These are phyloP conservation scores for Malurus cyaneus DNA, from an alignment of 2,113 vertebrate species.

Conservation along the genomic window DNA sequence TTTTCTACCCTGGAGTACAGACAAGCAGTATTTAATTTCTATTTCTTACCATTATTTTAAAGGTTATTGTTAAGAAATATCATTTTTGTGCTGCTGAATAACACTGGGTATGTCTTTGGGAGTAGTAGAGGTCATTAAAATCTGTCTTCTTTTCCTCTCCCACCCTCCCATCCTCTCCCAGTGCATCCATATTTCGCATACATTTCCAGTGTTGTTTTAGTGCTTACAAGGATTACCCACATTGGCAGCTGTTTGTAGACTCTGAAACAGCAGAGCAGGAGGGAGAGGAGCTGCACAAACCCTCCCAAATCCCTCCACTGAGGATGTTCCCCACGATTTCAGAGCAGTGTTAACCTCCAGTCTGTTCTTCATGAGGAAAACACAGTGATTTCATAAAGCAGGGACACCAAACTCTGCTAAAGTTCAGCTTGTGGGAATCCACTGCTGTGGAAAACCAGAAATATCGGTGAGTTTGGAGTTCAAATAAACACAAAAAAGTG, in stretches of 20 bases:
- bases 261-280: background rate
- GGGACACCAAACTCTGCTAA: background rate
- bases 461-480: background rate
- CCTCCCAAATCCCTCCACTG: background rate
- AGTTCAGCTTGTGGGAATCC: background rate
- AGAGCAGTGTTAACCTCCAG: background rate
- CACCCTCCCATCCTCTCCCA: background rate
- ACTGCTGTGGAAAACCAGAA: background rate
- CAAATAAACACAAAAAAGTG: background rate
- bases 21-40: background rate
- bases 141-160: background rate
- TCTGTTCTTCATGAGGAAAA: background rate
- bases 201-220: background rate
- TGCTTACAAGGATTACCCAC: background rate
- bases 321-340: background rate
- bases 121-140: background rate
- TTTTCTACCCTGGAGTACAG: background rate
- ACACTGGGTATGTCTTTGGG: background rate
- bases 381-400: rapidly evolving
- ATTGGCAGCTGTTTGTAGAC: background rate
- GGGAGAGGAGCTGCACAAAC: background rate
- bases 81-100: background rate
- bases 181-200: background rate
- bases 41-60: background rate
- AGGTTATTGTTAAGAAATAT: background rate